Evolutionary conservation across 2,888 invertebrate genomes (phyloP).

Genomic region (Stenodema calcarata): DNA sequence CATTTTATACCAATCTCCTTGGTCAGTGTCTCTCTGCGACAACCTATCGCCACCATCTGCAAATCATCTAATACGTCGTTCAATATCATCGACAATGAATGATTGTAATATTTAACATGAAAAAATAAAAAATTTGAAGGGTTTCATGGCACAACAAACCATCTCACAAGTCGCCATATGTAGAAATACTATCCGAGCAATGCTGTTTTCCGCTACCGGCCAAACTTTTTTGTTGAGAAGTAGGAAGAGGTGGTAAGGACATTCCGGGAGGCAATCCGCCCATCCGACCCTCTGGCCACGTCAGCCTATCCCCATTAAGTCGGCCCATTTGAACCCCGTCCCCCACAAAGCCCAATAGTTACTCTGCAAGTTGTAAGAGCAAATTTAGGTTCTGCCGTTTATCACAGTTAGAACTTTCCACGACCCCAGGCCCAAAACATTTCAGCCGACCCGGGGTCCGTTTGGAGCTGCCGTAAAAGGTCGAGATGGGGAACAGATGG

Average conservation of each 20-base stretch:
- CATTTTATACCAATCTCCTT: too few species aligned
- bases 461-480: neutral
- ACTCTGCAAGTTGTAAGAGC: neutral
- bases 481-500: neutral
- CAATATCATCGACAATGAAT: too few species aligned
- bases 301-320: neutral
- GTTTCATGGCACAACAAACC: too few species aligned
- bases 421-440: neutral
- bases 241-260: neutral
- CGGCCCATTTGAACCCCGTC: neutral
- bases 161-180: too few species aligned
- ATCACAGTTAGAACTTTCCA: neutral
- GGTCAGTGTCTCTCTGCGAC: too few species aligned
- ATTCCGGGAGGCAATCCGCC: neutral
- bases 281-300: neutral
- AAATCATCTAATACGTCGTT: too few species aligned
- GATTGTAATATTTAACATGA: too few species aligned
- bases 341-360: neutral
- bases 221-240: too few species aligned
- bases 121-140: too few species aligned
- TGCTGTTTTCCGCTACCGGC: too few species aligned
- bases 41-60: too few species aligned
- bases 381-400: neutral
- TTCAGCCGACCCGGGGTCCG: neutral
- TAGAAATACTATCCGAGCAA: too few species aligned